Conservation (phyloP, 2,797 vertebrate genomes). For the Danio aesculapii region DNA sequence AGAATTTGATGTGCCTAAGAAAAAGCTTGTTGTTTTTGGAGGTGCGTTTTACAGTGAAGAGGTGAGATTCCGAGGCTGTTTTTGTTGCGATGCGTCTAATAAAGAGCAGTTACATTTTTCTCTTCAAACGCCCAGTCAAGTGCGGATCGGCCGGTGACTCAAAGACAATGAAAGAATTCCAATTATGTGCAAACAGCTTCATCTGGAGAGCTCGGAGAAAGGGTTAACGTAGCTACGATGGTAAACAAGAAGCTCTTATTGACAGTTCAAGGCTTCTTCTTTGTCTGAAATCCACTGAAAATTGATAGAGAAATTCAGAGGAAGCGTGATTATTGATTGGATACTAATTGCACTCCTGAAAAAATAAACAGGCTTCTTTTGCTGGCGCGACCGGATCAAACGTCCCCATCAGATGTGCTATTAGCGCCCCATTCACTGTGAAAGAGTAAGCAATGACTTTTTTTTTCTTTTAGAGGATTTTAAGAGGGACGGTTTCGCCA, state of each 20-base stretch:
- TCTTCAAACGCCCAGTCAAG: conserved; percentile 38
- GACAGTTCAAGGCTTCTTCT: conserved; percentile 65
- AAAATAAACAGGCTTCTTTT: conserved; percentile 61
- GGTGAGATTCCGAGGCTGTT: conserved; percentile 18
- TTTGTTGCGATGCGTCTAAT: conserved; percentile 29
- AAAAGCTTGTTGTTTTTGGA: conserved; percentile 27
- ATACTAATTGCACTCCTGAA: conserved; percentile 62
- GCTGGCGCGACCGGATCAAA: conserved; percentile 62
- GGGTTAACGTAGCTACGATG: background rate
- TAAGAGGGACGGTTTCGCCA: background rate
- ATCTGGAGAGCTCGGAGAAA: conserved; percentile 2
- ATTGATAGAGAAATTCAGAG: conserved; percentile 72
- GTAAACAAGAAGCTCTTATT: conserved; percentile 46
- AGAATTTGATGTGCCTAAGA: too few relatives aligned
- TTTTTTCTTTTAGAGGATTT: conserved; percentile 20
- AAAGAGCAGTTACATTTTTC: conserved; percentile 29
- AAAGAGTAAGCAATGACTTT: conserved; percentile 31
- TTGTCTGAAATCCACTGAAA: conserved; percentile 66
- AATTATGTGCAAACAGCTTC: conserved; percentile 49
- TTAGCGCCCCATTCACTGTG: conserved; percentile 62
- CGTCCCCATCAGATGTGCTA: conserved; percentile 58
- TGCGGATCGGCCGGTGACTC: conserved; percentile 46
- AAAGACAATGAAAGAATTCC: conserved; percentile 57
- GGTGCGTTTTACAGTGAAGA: conserved; percentile 8
- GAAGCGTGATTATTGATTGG: conserved; percentile 66